Evolutionary conservation across 2,113 vertebrate species (phyloP), one percentile per base, ranked within the genome.

Genomic region (Pogona vitticeps): DNA sequence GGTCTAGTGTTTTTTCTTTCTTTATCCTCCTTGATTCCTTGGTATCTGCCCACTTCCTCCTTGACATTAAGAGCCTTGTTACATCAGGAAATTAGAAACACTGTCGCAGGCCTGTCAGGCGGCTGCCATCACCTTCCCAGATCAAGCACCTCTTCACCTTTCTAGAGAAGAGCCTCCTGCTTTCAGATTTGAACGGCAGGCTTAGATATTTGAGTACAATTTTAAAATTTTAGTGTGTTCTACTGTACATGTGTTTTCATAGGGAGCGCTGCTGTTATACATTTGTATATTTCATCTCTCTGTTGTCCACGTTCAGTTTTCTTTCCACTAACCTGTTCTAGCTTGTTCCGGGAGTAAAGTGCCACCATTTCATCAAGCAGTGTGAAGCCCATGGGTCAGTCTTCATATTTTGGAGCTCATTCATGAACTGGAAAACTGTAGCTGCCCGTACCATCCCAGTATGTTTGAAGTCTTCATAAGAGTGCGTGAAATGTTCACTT

Each of bases 61-160:
- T 94, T 78, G 86, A 95, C 97, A 96, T 93, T 91, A 10, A 94
- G 93, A 94, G 92, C 93, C 95, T 97, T 95, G 96, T 97, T 97
- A 97, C 95, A 93, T 95, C 96, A 97, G 97, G 97, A 98, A 98
- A 98, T 98, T 98, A 96, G 96, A 98, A 98, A 98, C 97, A 98
- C 95, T 79, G 89, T 80, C 8, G 94, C 14, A 31, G 9, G 88
- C 84, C 82, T 31, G 91, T 67, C 80, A 89, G 75, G 93, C 93
- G 93, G 89, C 89, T 88, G 92, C 75, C 92, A 73, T 95, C 95
- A 95, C 91, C 59, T 84, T 85, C 83, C 46, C 87, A 95, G 95
- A 97, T 97, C 97, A 97, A 96, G 95, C 95, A 94, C 93, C 89
- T 95, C 93, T 88, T 95, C 92, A 94, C 95, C 96, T 95, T 94